Evolutionary conservation across 2,113 vertebrate genomes (phyloP).

Genomic region (Myrmecobius fasciatus): DNA sequence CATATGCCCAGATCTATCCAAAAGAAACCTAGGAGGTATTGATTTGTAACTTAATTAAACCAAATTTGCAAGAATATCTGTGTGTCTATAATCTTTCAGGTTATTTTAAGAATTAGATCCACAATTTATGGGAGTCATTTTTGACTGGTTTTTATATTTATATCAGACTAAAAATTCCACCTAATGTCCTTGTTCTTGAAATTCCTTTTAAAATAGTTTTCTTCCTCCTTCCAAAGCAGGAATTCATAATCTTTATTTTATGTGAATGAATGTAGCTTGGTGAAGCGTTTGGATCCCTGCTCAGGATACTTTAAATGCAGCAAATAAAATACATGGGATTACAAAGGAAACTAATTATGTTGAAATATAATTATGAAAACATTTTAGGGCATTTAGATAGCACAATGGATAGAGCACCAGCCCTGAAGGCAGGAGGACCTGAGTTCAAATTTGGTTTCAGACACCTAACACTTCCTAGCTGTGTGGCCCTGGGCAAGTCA

Average conservation of each 20-base stretch:
- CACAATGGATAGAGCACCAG: no score
- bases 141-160: not conserved
- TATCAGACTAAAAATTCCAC: not conserved
- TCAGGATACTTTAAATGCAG: not conserved
- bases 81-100: not conserved
- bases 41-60: not conserved
- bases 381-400: no score
- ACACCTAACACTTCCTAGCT: no score
- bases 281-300: not conserved
- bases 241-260: not conserved
- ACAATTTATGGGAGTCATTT: not conserved
- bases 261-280: not conserved
- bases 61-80: not conserved
- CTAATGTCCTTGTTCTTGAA: not conserved
- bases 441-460: no score
- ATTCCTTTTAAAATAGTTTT: not conserved
- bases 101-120: not conserved
- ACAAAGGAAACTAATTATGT: not conserved
- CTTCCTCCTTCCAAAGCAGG: not conserved
- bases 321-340: not conserved
- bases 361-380: not conserved
- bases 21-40: not conserved
- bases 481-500: no score
- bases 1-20: not conserved
- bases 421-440: no score